Conservation (phyloP, 2,888 invertebrate genomes). For the Thymelicus sylvestris region DNA sequence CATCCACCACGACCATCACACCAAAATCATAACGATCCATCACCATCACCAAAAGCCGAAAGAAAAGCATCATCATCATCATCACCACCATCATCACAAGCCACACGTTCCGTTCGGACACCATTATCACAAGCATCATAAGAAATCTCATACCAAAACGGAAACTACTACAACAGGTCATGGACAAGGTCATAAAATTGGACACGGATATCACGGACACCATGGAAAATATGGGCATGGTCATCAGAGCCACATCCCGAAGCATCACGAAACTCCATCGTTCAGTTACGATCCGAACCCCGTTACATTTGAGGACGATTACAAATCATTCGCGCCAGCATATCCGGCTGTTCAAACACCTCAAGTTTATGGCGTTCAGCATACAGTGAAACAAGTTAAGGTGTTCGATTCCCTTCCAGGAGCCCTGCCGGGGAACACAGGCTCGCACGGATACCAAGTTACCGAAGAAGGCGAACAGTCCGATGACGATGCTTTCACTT, state of each 20-base stretch:
- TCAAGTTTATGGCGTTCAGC: slow-evolving; percentile 59
- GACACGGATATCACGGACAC: slow-evolving; percentile 54
- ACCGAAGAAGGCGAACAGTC: slow-evolving; percentile 71
- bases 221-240: slow-evolving; percentile 54
- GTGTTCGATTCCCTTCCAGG: slow-evolving; percentile 73
- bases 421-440: slow-evolving; percentile 53
- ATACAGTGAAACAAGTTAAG: slow-evolving; percentile 76
- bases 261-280: slow-evolving; percentile 57
- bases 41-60: slow-evolving; percentile 77
- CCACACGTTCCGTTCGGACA: slow-evolving; percentile 62
- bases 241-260: slow-evolving; percentile 54
- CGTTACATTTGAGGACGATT: slow-evolving; percentile 64
- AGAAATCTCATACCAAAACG: slow-evolving; percentile 61
- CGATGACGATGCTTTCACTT: slow-evolving; percentile 67
- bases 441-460: slow-evolving; percentile 68
- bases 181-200: slow-evolving; percentile 42
- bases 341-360: slow-evolving; percentile 55
- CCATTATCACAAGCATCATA: slow-evolving; percentile 70
- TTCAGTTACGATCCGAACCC: slow-evolving; percentile 47
- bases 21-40: slow-evolving; percentile 76
- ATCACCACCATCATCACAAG: slow-evolving; percentile 79
- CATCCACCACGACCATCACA: slow-evolving; percentile 82
- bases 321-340: slow-evolving; percentile 57
- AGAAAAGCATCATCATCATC: slow-evolving; percentile 62
- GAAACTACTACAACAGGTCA: slow-evolving; percentile 51